phyloP scores from a whole-genome alignment of 2,113 vertebrate species.

The Corydoras maculifer region DNA sequence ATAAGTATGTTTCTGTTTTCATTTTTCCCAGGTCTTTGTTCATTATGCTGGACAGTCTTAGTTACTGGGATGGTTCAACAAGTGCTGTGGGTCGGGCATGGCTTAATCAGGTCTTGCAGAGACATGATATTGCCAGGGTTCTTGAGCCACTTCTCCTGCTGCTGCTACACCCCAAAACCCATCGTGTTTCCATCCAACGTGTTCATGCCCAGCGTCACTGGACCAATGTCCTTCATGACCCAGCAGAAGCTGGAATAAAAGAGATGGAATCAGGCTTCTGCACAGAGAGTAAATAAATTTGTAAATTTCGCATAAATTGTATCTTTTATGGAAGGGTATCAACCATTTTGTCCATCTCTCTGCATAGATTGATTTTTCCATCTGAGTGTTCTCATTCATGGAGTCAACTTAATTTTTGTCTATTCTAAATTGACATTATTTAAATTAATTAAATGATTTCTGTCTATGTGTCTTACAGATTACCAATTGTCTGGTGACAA shows the following conservation, averaged over 20 bases:
- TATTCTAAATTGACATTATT: no score
- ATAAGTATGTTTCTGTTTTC: background rate
- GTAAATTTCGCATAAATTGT: no score
- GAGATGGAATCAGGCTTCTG: conserved; percentile 68
- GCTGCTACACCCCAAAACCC: conserved; percentile 95
- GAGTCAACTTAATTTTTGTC: no score
- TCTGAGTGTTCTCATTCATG: no score
- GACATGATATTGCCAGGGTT: conserved; percentile 93
- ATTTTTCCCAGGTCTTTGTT: conserved; percentile 79
- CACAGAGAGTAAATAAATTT: no score
- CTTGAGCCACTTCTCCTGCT: conserved; percentile 90
- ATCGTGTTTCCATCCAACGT: conserved; percentile 90
- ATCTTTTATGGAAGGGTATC: no score
- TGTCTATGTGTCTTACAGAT: conserved; percentile 51
- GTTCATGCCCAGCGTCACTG: conserved; percentile 88
- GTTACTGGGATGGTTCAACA: conserved; percentile 88
- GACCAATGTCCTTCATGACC: conserved; percentile 64
- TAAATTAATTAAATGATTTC: background rate
- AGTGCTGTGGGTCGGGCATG: conserved; percentile 92
- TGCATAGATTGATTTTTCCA: no score
- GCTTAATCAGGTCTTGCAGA: conserved; percentile 94
- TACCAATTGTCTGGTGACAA: conserved; percentile 59
- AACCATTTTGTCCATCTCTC: no score
- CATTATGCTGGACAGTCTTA: conserved; percentile 96
- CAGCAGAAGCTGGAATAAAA: conserved; percentile 49